Evolutionary conservation across 2,113 vertebrate species (phyloP), one percentile per base, ranked within the genome.

Genomic region (Talpa occidentalis): DNA sequence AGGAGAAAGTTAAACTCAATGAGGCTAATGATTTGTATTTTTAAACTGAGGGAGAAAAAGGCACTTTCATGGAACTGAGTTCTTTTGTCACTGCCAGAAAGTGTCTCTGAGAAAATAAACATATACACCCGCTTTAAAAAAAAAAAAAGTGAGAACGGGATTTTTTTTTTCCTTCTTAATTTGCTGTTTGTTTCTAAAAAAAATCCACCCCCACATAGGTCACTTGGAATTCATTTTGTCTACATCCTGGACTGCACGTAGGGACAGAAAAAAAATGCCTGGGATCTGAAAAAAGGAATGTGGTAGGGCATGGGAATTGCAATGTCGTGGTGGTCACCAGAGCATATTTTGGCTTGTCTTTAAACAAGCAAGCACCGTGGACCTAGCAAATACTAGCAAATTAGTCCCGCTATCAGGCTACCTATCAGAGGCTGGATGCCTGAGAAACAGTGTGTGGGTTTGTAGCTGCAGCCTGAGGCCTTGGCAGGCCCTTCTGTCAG

Each of bases 261-360:
- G 98, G 97, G 97, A 95, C 60, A 54, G 30, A 97, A 98, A 98
- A 98, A 94, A 98, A 97, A 97, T 84, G 98, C 99, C 98, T 99
- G 99, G 98, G 99, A 99, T 99, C 98, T 98, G 98, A 98, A 98
- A 98, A 98, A 97, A 99, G 98, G 99, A 99, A 99, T 99, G 99
- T 94, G 94, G 98, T 97, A 98, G 99, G 99, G 99, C 99, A 99
- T 99, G 99, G 99, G 99, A 99, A 99, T 98, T 98, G 95, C 97
- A 97, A 98, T 98, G 98, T 99, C 98, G 98, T 98, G 98, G 98
- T 98, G 98, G 98, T 98, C 98, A 99, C 98, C 98, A 99, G 98
- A 99, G 98, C 98, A 98, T 98, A 98, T 98, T 98, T 98, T 98
- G 98, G 98, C 98, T 98, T 93, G 72, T 98, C 98, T 99, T 99